Evolutionary conservation across 2,888 invertebrate species (phyloP), one percentile per base, ranked within the genome.

Genomic region (Trichopria drosophilae): DNA sequence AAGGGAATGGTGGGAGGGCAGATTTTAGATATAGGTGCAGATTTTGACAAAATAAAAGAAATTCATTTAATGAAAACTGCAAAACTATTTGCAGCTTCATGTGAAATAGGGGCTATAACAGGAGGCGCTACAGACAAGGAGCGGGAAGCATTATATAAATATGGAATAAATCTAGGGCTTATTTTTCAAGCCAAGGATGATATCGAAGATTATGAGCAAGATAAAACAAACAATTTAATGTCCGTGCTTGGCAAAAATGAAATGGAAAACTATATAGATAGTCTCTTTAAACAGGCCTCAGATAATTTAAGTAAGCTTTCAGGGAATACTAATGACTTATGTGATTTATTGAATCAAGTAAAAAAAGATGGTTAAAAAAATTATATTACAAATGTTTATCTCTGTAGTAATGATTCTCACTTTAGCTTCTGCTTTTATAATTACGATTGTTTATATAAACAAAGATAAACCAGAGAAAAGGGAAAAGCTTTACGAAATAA

Each of bases 141-240:
- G 41, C 40, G 39, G 23, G 28, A 40, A 40, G 46, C 35, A 24
- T 40, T 51, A 34, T 26, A 41, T 24, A 31, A 47, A 20, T 52
- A 52, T 23, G 52, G 28, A 16, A 47, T 28, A 47, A 35, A 35
- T n/a, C 24, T 52, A 47, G 52, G 52, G 34, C 52, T 52, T 41
- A 29, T 29, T 32, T 52, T 52, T 52, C 52, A 52, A 41, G 36
- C 31, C 35, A 47, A 52, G 31, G 52, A 52, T 47, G 52, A 52
- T 47, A 32, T 48, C 35, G 31, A 32, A 39, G 47, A 47, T 9
- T 31, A 32, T 32, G 47, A 40, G 40, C 45, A 45, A 45, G 45
- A 45, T 45, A 37, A 45, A 45, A 45, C 45, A 45, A 45, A 45
- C 37, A 45, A 45, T 37, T 13, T 45, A 45, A 45, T 37, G 45